phyloP scores from a whole-genome alignment of 2,113 vertebrate genomes.

The Camarhynchus parvulus region DNA sequence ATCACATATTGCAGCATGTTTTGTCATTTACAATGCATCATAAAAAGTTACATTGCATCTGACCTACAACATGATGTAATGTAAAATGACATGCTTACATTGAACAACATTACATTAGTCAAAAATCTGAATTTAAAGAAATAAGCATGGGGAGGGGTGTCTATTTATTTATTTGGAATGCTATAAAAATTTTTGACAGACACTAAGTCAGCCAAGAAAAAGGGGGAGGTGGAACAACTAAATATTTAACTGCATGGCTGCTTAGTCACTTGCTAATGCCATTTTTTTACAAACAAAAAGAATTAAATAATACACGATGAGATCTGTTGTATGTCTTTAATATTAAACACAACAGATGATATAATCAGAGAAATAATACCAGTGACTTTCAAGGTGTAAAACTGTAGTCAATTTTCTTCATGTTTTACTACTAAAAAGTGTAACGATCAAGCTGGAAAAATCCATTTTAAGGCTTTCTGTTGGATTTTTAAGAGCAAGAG shows the following conservation, averaged over 20 bases:
- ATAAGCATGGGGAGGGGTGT: not conserved
- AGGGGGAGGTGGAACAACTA: not conserved
- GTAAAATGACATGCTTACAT: slow-evolving; percentile 43
- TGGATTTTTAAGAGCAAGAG: slow-evolving; percentile 8
- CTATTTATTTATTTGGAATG: slow-evolving; percentile 32
- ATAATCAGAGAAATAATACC: slow-evolving; percentile 22
- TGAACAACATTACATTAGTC: slow-evolving; percentile 14
- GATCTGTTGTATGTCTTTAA: slow-evolving; percentile 9
- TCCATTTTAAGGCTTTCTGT: not conserved
- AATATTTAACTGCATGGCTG: slow-evolving; percentile 36
- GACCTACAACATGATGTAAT: slow-evolving; percentile 49
- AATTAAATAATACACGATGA: slow-evolving; percentile 1
- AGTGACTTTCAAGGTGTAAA: slow-evolving; percentile 13
- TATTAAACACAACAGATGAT: slow-evolving; percentile 41
- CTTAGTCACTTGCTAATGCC: slow-evolving; percentile 55
- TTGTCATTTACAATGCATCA: slow-evolving; percentile 56
- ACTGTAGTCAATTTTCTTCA: not conserved
- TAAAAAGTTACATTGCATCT: slow-evolving; percentile 51
- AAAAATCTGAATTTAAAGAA: slow-evolving; percentile 40
- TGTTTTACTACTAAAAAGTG: slow-evolving; percentile 3
- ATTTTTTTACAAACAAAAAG: slow-evolving; percentile 12
- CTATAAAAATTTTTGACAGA: slow-evolving; percentile 44
- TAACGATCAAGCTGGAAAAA: not conserved
- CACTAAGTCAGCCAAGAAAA: slow-evolving; percentile 9
- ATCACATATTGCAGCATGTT: slow-evolving; percentile 41